Conservation (phyloP, 35 echinoderm and acorn worm species). For the Chiridota heheva region DNA sequence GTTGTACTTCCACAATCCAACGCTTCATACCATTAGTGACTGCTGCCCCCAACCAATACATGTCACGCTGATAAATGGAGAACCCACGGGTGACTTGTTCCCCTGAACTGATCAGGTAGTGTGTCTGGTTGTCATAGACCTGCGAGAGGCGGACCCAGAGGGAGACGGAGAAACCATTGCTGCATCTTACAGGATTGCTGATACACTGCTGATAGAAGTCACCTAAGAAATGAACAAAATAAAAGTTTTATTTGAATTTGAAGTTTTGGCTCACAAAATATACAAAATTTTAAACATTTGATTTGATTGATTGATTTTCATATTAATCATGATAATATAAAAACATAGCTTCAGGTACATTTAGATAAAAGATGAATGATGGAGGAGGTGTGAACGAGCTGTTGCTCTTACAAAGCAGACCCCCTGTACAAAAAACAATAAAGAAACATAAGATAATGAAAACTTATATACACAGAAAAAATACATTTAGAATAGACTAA, state of each 20-base stretch:
- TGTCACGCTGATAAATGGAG: constrained; percentile 76
- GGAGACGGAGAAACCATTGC: constrained; percentile 61
- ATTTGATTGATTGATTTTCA: neutral
- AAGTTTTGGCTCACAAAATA: neutral
- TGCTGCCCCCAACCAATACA: constrained; percentile 75
- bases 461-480: neutral
- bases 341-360: neutral
- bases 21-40: constrained; percentile 68
- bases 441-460: neutral
- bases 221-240: constrained; percentile 49
- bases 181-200: constrained; percentile 56
- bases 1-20: constrained; percentile 70
- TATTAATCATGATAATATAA: neutral
- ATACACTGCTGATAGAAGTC: constrained; percentile 68
- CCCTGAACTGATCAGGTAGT: constrained; percentile 83
- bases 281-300: neutral
- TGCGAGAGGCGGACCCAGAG: constrained; percentile 70
- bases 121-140: constrained; percentile 70
- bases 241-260: constrained; percentile 22
- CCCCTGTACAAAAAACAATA: neutral
- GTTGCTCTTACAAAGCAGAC: too few species aligned
- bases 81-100: constrained; percentile 82
- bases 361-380: too few species aligned
- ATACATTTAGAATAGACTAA: too few species aligned
- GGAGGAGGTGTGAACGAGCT: too few species aligned